These are phyloP conservation scores for Pogonomyrmex californicus DNA, from an alignment of 1,140 invertebrate species.

Conservation along the genomic window DNA sequence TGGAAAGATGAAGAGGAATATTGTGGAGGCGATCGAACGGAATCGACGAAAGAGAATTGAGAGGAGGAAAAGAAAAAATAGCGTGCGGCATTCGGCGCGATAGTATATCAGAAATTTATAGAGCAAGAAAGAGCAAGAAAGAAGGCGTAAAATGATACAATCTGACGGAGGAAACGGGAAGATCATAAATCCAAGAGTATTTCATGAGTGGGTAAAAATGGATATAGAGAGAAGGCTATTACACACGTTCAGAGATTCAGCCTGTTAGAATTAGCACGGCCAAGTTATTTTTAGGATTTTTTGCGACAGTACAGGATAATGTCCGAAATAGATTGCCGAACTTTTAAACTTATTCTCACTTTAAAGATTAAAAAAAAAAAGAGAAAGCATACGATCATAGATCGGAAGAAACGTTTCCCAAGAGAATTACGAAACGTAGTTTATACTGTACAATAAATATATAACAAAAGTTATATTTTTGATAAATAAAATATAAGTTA, in stretches of 20 bases:
- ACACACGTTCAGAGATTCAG: neutral
- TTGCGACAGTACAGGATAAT: neutral
- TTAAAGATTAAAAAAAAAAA: conserved; percentile 2
- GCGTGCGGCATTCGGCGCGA: neutral
- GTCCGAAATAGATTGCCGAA: neutral
- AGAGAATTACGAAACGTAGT: neutral
- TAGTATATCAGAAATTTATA: conserved; percentile 28
- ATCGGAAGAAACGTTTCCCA: neutral
- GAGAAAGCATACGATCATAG: neutral
- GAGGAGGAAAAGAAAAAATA: neutral
- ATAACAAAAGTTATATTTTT: neutral
- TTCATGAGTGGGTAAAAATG: conserved; percentile 19
- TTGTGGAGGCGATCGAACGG: conserved; percentile 34
- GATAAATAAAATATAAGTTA: neutral
- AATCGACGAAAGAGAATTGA: conserved; percentile 42
- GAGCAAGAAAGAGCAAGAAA: conserved; percentile 25
- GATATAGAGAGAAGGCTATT: conserved; percentile 11
- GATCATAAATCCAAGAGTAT: conserved; percentile 14
- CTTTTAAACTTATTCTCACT: neutral
- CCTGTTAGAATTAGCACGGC: neutral
- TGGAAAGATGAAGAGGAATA: conserved; percentile 35
- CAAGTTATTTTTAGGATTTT: conserved; percentile 26
- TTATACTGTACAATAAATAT: neutral
- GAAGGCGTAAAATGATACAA: conserved; percentile 20
- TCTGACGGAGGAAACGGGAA: conserved; percentile 6